These are phyloP conservation scores for Eledona agricola DNA, from an alignment of 2,888 invertebrate genomes.

Conservation along the genomic window DNA sequence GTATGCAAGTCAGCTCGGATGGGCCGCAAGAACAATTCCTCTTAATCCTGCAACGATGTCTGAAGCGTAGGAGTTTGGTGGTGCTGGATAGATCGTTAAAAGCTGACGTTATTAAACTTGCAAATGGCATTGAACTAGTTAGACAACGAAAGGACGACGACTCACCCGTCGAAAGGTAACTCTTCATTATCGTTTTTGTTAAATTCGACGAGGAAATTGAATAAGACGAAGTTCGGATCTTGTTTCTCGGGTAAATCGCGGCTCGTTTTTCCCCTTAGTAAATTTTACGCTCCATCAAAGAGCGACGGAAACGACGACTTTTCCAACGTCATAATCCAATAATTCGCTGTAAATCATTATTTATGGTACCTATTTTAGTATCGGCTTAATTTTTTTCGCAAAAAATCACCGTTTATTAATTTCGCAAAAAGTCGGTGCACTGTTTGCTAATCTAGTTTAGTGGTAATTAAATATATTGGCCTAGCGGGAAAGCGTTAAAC, in stretches of 20 bases:
- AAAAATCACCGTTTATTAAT: too few species aligned
- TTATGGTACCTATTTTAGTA: slow-evolving; percentile 1
- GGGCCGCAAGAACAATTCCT: slow-evolving; percentile 36
- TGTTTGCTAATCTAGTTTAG: too few species aligned
- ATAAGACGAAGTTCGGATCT: slow-evolving; percentile 9
- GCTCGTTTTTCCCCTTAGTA: slow-evolving; percentile 16
- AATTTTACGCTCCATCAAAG: slow-evolving; percentile 32
- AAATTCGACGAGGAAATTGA: slow-evolving; percentile 6
- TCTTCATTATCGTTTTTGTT: neutral
- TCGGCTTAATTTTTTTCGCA: neutral
- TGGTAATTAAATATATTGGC: slow-evolving; percentile 9
- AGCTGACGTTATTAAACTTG: slow-evolving; percentile 70
- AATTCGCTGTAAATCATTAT: slow-evolving; percentile 16
- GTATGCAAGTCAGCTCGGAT: slow-evolving; percentile 39
- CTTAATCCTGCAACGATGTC: slow-evolving; percentile 55
- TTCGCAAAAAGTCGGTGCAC: too few species aligned
- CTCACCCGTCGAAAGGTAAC: slow-evolving; percentile 48
- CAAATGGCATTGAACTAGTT: slow-evolving; percentile 71
- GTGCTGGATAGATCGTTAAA: slow-evolving; percentile 70
- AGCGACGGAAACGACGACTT: slow-evolving; percentile 19
- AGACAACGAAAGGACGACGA: slow-evolving; percentile 62
- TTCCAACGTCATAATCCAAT: slow-evolving; percentile 12
- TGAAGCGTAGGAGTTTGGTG: slow-evolving; percentile 66
- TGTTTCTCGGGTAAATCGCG: slow-evolving; percentile 16
- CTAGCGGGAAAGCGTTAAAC: slow-evolving; percentile 9